These are phyloP conservation scores for Gastracanthus pulcherrimus DNA, from an alignment of 2,888 invertebrate genomes.

Conservation along the genomic window DNA sequence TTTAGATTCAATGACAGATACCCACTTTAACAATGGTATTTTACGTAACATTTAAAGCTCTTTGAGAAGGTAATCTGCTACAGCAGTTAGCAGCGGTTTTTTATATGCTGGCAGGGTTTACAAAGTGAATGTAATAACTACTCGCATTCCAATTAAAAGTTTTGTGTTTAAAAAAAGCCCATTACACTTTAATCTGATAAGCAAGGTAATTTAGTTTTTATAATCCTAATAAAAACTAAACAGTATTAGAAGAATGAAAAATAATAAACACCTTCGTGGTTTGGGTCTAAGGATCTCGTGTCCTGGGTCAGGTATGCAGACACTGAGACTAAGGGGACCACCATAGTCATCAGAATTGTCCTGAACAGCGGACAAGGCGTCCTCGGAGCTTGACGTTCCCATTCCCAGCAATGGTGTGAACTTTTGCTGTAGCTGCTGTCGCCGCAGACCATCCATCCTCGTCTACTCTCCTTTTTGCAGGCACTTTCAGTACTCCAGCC, in stretches of 20 bases:
- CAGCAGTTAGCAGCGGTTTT: no score
- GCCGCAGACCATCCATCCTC: conserved; percentile 17
- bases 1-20: no score
- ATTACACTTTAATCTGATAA: no score
- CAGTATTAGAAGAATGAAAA: background rate
- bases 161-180: no score
- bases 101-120: no score
- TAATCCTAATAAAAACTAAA: no score
- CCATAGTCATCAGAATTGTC: conserved; percentile 79
- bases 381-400: background rate
- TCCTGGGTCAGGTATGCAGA: conserved; percentile 85
- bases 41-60: no score
- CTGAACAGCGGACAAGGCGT: background rate
- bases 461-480: background rate
- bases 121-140: no score
- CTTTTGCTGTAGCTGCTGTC: conserved; percentile 6
- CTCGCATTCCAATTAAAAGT: no score
- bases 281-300: conserved; percentile 93
- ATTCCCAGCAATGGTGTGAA: background rate
- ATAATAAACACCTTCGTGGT: conserved; percentile 84
- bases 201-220: no score
- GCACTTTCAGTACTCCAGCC: background rate
- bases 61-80: no score
- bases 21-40: no score
- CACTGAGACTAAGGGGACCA: conserved; percentile 81